Conservation (phyloP, 2,113 vertebrate species). For the Gymnocephalus cernua region DNA sequence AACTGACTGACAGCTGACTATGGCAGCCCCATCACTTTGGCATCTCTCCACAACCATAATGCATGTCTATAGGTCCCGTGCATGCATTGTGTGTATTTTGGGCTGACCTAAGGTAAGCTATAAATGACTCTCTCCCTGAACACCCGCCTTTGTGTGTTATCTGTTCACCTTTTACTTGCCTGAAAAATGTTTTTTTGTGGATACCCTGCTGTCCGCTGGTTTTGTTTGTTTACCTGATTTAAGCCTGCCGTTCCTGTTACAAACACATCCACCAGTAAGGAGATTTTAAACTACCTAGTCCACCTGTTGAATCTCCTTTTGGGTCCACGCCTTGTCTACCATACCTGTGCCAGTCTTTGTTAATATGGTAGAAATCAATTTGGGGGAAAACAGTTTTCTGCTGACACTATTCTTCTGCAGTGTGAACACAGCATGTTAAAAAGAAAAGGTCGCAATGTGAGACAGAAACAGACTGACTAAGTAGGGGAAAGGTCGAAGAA, state of each 20-base stretch:
- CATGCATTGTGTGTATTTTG: neutral
- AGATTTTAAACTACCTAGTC: neutral
- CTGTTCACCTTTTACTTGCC: neutral
- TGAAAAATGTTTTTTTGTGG: neutral
- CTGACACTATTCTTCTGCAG: neutral
- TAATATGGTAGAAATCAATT: neutral
- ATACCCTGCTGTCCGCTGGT: neutral
- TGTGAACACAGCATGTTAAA: conserved; percentile 3
- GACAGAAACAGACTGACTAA: conserved; percentile 9
- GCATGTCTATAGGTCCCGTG: neutral
- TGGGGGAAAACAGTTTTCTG: neutral
- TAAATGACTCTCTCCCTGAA: neutral
- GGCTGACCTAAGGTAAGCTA: neutral
- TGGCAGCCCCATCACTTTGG: neutral
- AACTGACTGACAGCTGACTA: neutral
- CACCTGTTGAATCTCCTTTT: neutral
- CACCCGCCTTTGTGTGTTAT: conserved; percentile 1
- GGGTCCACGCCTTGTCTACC: neutral
- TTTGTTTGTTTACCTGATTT: neutral
- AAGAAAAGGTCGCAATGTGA: neutral
- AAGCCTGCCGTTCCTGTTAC: neutral
- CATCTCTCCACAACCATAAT: neutral
- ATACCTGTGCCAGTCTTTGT: neutral
- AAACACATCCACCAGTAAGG: neutral
- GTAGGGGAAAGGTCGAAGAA: neutral